Conservation (phyloP, 2,113 vertebrate species). For the Alces alces region DNA sequence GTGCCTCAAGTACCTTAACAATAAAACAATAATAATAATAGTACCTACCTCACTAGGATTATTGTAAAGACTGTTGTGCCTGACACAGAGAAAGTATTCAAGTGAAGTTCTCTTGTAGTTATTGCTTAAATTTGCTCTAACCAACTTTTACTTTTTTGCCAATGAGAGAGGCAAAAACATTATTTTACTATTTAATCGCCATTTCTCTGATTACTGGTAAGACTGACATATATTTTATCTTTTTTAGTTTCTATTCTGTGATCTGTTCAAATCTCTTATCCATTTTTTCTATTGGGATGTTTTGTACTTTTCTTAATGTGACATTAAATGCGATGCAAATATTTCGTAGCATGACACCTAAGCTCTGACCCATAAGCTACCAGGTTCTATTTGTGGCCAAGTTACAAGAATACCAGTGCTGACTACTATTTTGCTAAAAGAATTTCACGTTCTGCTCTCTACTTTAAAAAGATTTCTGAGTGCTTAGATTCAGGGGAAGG, state of each 20-base stretch:
- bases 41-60: neutral
- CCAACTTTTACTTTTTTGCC: constrained; percentile 22
- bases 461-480: neutral
- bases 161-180: neutral
- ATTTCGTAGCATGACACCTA: constrained; percentile 18
- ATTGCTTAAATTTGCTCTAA: constrained; percentile 13
- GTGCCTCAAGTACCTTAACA: neutral
- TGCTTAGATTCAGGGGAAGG: neutral
- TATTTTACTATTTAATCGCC: neutral
- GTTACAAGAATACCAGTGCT: neutral
- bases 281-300: neutral
- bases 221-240: neutral
- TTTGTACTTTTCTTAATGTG: constrained; percentile 5
- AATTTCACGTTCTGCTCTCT: constrained; percentile 30
- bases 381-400: neutral
- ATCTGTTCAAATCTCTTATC: neutral
- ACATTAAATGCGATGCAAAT: neutral
- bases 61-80: neutral
- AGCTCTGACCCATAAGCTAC: neutral
- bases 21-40: neutral
- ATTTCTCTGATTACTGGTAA: constrained; percentile 9
- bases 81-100: neutral
- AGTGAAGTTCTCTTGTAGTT: neutral
- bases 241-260: neutral
- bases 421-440: neutral